Conservation (phyloP, 64 coral and sea anemone species). For the Orbicella faveolata region DNA sequence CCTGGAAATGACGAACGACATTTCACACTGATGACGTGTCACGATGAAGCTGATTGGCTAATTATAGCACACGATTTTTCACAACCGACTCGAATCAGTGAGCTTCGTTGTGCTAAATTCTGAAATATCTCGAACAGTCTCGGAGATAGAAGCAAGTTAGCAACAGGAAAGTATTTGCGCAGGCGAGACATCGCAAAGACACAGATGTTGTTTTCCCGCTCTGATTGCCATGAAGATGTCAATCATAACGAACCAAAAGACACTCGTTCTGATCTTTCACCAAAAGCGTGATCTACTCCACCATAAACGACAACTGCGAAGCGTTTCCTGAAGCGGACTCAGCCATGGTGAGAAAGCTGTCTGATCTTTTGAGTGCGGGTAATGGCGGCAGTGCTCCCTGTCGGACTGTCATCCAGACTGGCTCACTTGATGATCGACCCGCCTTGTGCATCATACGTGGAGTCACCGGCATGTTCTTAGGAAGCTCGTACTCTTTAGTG, state of each 20-base stretch:
- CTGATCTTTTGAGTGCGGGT: constrained; percentile 56
- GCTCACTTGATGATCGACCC: constrained; percentile 28
- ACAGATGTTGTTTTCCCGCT: neutral
- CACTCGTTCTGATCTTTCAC: neutral
- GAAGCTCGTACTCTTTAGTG: constrained; percentile 68
- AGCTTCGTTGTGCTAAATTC: too few relatives aligned
- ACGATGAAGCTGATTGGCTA: too few relatives aligned
- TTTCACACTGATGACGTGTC: too few relatives aligned
- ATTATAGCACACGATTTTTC: too few relatives aligned
- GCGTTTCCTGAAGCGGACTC: constrained; percentile 66
- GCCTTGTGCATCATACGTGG: constrained; percentile 72
- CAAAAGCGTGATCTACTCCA: constrained; percentile 18
- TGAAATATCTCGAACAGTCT: too few relatives aligned
- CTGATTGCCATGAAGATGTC: neutral
- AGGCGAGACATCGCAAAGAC: too few relatives aligned
- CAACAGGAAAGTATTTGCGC: too few relatives aligned
- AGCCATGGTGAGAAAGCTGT: constrained; percentile 38
- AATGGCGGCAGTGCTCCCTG: constrained; percentile 58
- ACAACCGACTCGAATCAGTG: too few relatives aligned
- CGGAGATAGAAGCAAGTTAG: too few relatives aligned
- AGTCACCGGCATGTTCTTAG: constrained; percentile 71
- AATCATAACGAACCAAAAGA: neutral
- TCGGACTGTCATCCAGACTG: constrained; percentile 47
- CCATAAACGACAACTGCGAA: constrained; percentile 61
- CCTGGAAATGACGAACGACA: too few relatives aligned